Percentiles rank a stretch among this genome's conserved stretches.
These are phyloP conservation scores for Brachirus orientalis DNA, from an alignment of 2,113 vertebrate genomes.

Conservation along the genomic window DNA sequence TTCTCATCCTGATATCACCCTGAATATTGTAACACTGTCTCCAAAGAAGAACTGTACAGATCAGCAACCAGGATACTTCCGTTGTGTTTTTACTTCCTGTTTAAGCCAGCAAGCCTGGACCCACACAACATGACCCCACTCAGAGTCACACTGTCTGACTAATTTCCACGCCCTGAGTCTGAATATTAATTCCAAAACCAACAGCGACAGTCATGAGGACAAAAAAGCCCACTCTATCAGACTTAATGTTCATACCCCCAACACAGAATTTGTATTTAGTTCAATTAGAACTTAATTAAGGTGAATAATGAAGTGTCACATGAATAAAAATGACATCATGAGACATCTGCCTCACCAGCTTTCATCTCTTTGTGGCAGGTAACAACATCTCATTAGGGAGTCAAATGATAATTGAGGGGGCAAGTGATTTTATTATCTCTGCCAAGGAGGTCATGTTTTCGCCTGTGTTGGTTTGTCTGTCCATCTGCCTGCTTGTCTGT, in stretches of 20 bases:
- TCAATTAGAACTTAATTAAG: conserved; percentile 55
- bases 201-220: conserved; percentile 8
- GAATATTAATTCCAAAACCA: conserved; percentile 12
- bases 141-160: neutral
- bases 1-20: conserved; percentile 9
- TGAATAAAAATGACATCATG: conserved; percentile 58
- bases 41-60: conserved; percentile 4
- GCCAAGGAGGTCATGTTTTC: too few species aligned
- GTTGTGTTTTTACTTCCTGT: neutral
- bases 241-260: too few species aligned
- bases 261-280: conserved; percentile 57
- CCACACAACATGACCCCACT: too few species aligned
- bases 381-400: conserved; percentile 48
- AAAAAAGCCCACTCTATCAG: conserved; percentile 13
- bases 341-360: conserved; percentile 49
- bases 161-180: conserved; percentile 7
- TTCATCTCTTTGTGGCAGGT: conserved; percentile 49
- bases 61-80: conserved; percentile 12
- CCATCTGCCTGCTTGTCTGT: too few species aligned
- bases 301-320: conserved; percentile 59
- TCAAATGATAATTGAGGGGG: conserved; percentile 39
- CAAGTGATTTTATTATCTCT: conserved; percentile 3
- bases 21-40: neutral
- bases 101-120: neutral
- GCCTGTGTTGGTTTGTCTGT: too few species aligned